Base-by-base conservation (phyloP, 1,140 invertebrate species). In the Anthonomus grandis region DNA sequence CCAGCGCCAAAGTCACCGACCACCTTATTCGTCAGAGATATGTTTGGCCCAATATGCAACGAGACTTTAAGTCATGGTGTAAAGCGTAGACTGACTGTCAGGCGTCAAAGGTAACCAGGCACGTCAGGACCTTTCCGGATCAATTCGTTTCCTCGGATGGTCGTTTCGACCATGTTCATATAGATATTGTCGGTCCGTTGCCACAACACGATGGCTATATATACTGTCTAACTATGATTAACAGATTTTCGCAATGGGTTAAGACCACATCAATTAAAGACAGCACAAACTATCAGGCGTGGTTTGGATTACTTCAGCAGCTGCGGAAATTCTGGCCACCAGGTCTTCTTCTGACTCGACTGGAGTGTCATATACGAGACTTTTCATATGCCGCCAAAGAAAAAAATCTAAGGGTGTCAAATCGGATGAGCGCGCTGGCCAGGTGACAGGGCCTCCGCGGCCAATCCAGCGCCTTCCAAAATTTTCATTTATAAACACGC, bases 181-280 rank as follows among this genome's bases (percentile, higher is more conserved):
- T 81, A 0, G 79, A 82, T 63, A 65, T 82, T 0, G 65, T 81
- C 6, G 73, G 76, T 0, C 77, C 73, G 0, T 42, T 81, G 2
- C 74, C 75, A 18, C 45, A 49, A 3, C 63, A 63, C 0, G 21
- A 70, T 6, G 72, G 65, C 10, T 68, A 52, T 34, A 27, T 19
- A 9, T 79, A 79, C 50, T 58, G 62, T 8, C 59, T 80, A 1
- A 79, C 77, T 0, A 65, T 68, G 5, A 72, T 78, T 2, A 74
- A 79, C 50, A 47, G 74, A 4, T 78, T 70, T 56, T 74, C 75
- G 0, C 47, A 73, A n/a, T 81, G 76, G 74, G 72, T 69, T 0
- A 71, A 79, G 63, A 71, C 66, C 3, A 52, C 67, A 22, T 71
- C 77, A 3, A 46, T 76, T 0, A 5, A 34, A 8, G 67, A 78